Evolutionary conservation across 2,113 vertebrate species (phyloP), one percentile per base, ranked within the genome.

Genomic region (Suncus etruscus): DNA sequence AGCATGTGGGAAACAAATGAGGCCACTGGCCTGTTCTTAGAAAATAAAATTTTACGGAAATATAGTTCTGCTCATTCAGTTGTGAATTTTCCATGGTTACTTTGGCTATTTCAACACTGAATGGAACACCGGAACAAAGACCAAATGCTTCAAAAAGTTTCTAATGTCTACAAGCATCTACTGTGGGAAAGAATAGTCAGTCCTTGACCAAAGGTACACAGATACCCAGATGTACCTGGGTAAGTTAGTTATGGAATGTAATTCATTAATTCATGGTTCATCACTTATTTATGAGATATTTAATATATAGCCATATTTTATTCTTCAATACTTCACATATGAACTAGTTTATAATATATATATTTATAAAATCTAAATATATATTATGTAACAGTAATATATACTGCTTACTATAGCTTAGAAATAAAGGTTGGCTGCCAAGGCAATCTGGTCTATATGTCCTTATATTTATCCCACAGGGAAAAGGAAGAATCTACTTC

Each of bases 11-110:
- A 4, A 20, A 31, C 79, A 93, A 83, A 88, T 83, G 7, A 86
- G 63, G 39, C 16, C 29, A 0, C 39, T 3, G 58, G n/a, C 39
- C 39, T 92, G 20, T 78, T 75, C 81, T 65, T 79, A n/a, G 61
- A 91, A 91, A 84, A 45, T 68, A 91, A 91, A 84, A 45, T 91
- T 94, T 89, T 79, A 83, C 86, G 77, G 39, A 25, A 91, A 66
- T 18, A 79, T 14, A 70, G 32, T 1, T 70, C 1, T 54, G 24
- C 8, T 80, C 18, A 83, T 48, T 87, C 12, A 63, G 50, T 87
- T 87, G 15, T 15, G 14, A 87, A 47, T 80, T 88, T 9, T 77
- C 76, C 77, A 2, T 22, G 24, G 22, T 31, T 58, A 4, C 61
- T 69, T 92, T 83, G 63, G 39, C 39, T 92, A 12, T 79, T 69